Evolutionary conservation across 2,888 invertebrate genomes (phyloP), one percentile per base, ranked within the genome.

Genomic region (Cryptocephalus moraei): DNA sequence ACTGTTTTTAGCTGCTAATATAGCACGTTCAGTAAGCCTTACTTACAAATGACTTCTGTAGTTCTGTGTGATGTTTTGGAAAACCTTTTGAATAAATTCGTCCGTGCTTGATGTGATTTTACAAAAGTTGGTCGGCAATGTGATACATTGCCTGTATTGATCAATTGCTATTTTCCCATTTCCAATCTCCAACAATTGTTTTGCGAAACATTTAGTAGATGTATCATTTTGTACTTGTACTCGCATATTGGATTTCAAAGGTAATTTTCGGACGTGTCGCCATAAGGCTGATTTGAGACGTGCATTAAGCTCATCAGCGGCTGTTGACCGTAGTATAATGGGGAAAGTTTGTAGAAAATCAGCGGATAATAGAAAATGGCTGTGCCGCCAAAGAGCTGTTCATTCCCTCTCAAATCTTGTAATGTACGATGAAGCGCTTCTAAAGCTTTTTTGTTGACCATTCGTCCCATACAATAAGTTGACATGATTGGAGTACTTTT

Each of bases 241-340:
- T n/a, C 34, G n/a, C 34, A 34, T 34, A 34, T 34, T 34, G 9
- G 34, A 34, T n/a, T n/a, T n/a, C n/a, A n/a, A n/a, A n/a, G n/a
- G n/a, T n/a, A n/a, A n/a, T n/a, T n/a, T n/a, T n/a, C n/a, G n/a
- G n/a, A n/a, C n/a, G n/a, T n/a, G n/a, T n/a, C n/a, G n/a, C n/a
- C n/a, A n/a, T n/a, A n/a, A n/a, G n/a, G n/a, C n/a, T 8, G 8
- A 12, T 22, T 47, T 47, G 1, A 62, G 44, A 49, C 62, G 64
- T 49, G 60, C 61, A 51, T 64, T 66, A 9, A 65, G 45, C 58
- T 64, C 62, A 54, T 65, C 62, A 22, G 62, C 62, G 48, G 56
- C 53, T 34, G 57, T 61, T 46, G 53, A 54, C 46, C 62, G 54
- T 52, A 62, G 57, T 52, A 65, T 61, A 22, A 49, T 41, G 3